Base-by-base conservation (phyloP, 2,888 invertebrate genomes). In the Apomyelois bistriatella region DNA sequence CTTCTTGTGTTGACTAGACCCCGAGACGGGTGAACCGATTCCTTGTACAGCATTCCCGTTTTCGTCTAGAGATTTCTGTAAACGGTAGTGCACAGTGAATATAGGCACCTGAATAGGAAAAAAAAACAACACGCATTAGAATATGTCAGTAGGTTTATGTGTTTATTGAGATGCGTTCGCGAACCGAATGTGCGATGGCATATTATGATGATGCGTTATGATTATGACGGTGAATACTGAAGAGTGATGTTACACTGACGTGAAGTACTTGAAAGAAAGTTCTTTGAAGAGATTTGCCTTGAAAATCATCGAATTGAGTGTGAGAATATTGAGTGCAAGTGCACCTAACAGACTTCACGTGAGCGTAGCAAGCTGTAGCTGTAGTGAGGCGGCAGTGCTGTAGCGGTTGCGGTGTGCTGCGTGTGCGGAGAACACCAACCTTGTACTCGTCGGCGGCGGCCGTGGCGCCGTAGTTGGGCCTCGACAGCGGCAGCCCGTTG, bases 31-130 rank as follows among this genome's bases (percentile, higher is more conserved):
- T 53, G 90, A 86, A 72, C 79, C 90, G 84, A 79, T 89, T 68
- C 79, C 91, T 71, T 92, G 92, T 53, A 95, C 86, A 36, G 95
- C 92, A 78, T 96, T 96, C 57, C 95, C 95, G 76, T 96, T 96
- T 85, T 96, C 96, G 84, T 96, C 96, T 58, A 94, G 87, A 58
- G 94, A 91, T 81, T 94, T 94, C 92, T 93, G 84, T 53, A 91
- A 91, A 60, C 63, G 59, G 65, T 64, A 65, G 63, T 60, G 62
- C 64, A 62, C 66, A 64, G 68, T 67, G 70, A 67, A 58, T 64
- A 65, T 63, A 69, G 64, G 67, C 57, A 65, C 68, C 60, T 64
- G 62, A 61, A 70, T 65, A 61, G 63, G 65, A 62, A 68, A 66
- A 67, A 22, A 68, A 68, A 72, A 69, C 65, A 54, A 61, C 58